These are phyloP conservation scores for Leptinotarsa rubiginosa DNA, from an alignment of 2,888 invertebrate species.

Conservation along the genomic window DNA sequence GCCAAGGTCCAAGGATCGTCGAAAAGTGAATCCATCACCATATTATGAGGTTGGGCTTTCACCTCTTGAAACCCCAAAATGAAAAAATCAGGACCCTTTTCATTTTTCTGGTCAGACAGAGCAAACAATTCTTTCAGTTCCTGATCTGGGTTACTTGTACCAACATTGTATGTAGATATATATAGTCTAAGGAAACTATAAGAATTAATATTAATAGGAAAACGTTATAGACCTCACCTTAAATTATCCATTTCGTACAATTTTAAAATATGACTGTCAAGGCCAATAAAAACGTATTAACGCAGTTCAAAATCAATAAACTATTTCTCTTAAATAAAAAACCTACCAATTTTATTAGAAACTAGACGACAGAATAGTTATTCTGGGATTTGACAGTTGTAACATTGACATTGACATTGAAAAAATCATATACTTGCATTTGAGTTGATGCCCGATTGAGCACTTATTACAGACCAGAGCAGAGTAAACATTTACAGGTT, in stretches of 20 bases:
- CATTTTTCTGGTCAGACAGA: conserved; percentile 69
- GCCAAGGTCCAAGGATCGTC: conserved; percentile 87
- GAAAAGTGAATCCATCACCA: conserved; percentile 83
- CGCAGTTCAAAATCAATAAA: conserved; percentile 10
- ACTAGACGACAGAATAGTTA: background rate
- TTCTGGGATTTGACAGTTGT: too few species aligned
- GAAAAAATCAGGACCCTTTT: conserved; percentile 84
- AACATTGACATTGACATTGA: too few species aligned
- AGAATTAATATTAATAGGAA: background rate
- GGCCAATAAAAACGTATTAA: background rate
- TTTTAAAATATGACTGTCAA: conserved; percentile 1
- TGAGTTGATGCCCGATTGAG: too few species aligned
- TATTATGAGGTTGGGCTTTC: conserved; percentile 87
- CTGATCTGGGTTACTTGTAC: conserved; percentile 80
- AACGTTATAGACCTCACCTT: conserved; percentile 25
- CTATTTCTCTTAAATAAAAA: background rate
- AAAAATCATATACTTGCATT: too few species aligned
- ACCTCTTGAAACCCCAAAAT: conserved; percentile 90
- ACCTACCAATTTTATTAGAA: background rate
- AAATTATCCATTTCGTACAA: conserved; percentile 35
- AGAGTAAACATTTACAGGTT: too few species aligned
- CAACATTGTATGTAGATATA: conserved; percentile 92
- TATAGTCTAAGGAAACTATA: conserved; percentile 72
- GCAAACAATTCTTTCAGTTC: conserved; percentile 78
- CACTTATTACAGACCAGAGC: too few species aligned